Base-by-base conservation (phyloP, 1,140 invertebrate genomes). In the Lucilia cuprina region DNA sequence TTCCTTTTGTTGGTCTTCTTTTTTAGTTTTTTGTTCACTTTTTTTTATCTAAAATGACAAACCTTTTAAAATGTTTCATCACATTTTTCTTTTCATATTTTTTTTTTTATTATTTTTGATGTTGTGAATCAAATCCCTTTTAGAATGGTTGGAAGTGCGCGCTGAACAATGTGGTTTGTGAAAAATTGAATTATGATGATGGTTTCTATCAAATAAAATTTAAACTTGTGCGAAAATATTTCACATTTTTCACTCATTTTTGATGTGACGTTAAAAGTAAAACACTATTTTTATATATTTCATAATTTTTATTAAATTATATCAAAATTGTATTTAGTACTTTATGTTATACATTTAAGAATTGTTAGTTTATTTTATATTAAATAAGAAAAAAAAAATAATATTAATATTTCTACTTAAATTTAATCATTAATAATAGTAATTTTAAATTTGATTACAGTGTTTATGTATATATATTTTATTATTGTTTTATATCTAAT, bases 101-200 rank as follows among this genome's bases (percentile, higher is more conserved):
- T 4, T 19, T n/a, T 34, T 7, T 77, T 65, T 19, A 65, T 70
- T 70, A 9, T 70, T 70, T 21, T 14, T 60, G 55, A 41, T 60
- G 50, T 60, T 60, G 13, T 17, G 55, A 5, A 17, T 41, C 50
- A 55, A 55, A 55, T 70, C 65, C 65, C 8, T 70, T 70, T 83
- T 47, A 65, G 82, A 70, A 74, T 83, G 82, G 82, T 30, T 83
- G 13, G 65, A 35, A 74, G 65, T 74, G 12, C 82, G 50, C 19
- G 82, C 30, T 74, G 65, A 74, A 35, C 34, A 60, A 35, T 83
- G 82, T 70, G 82, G 82, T 83, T 41, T 83, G 82, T 78, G 75
- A 78, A 49, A 35, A 78, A 77, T 60, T 70, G 19, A 70, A 70
- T 70, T 21, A 19, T 21, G 65, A 25, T 25, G 65, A 70, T 25